A percentile compares a stretch with the other conserved stretches of the same genome.
These are phyloP conservation scores for Prunella strophiata DNA, from an alignment of 2,797 vertebrate species.

Conservation along the genomic window DNA sequence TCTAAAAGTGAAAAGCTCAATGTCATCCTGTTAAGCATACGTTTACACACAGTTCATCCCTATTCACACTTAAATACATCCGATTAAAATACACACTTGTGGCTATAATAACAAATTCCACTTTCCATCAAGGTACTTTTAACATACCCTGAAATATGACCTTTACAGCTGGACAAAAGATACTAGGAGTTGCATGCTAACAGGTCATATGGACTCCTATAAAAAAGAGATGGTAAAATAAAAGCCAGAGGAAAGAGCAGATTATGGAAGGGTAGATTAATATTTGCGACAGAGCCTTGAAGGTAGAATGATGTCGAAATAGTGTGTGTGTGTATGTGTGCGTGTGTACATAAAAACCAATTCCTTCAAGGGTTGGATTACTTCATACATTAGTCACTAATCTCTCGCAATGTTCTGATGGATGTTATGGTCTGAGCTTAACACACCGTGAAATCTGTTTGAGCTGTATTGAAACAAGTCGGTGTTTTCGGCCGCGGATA, in stretches of 20 bases:
- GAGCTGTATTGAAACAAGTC: constrained; percentile 19
- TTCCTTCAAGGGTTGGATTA: constrained; percentile 67
- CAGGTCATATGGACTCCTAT: neutral
- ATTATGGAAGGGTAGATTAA: neutral
- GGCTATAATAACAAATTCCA: neutral
- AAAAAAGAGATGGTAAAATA: neutral
- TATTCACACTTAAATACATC: neutral
- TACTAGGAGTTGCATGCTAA: neutral
- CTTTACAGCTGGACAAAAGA: neutral
- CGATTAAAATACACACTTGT: neutral
- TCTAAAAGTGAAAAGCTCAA: neutral
- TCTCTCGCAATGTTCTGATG: constrained; percentile 55
- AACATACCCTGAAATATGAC: neutral
- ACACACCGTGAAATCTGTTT: constrained; percentile 51
- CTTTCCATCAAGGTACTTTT: neutral
- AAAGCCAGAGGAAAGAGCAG: neutral
- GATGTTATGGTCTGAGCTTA: constrained; percentile 58
- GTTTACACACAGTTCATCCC: neutral
- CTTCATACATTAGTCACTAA: constrained; percentile 67
- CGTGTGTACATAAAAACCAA: constrained; percentile 53
- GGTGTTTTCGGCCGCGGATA: neutral
- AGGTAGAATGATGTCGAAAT: constrained; percentile 42
- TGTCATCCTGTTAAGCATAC: neutral
- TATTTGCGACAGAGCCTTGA: constrained; percentile 37
- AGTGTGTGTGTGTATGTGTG: neutral